phyloP scores from a whole-genome alignment of 2,113 vertebrate genomes.

The Rafetus swinhoei region DNA sequence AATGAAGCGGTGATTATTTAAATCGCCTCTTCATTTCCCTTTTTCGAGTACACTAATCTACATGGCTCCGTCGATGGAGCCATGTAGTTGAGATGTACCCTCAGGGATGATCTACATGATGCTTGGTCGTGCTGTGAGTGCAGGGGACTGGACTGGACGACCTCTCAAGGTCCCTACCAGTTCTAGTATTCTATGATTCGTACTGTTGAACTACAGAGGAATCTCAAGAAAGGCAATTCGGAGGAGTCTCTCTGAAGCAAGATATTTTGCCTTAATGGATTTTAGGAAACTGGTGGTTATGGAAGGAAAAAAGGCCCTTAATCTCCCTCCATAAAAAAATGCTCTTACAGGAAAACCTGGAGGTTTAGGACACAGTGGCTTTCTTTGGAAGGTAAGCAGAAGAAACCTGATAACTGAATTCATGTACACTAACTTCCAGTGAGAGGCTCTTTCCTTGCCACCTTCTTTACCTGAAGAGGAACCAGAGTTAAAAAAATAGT shows the following conservation, averaged over 20 bases:
- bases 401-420: not conserved
- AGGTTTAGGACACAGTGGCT: not conserved
- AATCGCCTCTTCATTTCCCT: too few relatives aligned
- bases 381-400: not conserved
- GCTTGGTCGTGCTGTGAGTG: too few relatives aligned
- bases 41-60: too few relatives aligned
- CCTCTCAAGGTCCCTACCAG: too few relatives aligned
- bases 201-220: not conserved
- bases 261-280: not conserved
- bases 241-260: not conserved
- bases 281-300: not conserved
- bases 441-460: not conserved
- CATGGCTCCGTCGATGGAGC: too few relatives aligned
- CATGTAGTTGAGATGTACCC: too few relatives aligned
- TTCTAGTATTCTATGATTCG: too few relatives aligned
- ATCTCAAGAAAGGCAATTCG: not conserved
- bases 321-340: not conserved
- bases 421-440: not conserved
- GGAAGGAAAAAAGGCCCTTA: not conserved
- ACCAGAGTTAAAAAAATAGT: not conserved
- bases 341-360: not conserved
- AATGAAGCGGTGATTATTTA: too few relatives aligned
- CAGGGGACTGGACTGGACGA: too few relatives aligned
- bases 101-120: too few relatives aligned
- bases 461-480: not conserved